phyloP scores from a whole-genome alignment of 2,113 vertebrate species.

The Tenebrosternarchus preto region DNA sequence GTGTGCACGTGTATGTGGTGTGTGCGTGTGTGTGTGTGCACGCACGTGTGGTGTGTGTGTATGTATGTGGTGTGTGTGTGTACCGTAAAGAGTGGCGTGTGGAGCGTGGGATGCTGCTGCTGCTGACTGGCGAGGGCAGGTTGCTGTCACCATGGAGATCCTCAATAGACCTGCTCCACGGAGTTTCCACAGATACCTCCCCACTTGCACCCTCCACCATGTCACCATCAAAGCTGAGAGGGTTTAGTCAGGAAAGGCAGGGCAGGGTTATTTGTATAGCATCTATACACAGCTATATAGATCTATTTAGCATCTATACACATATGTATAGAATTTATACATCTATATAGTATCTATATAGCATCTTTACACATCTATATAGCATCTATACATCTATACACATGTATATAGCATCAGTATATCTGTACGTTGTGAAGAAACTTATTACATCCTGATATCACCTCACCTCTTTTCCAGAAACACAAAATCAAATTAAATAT shows the following conservation, averaged over 20 bases:
- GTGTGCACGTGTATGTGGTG: background rate
- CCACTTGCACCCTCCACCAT: constrained; percentile 83
- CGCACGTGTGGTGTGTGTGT: constrained; percentile 51
- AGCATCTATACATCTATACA: too few species aligned
- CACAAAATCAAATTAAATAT: too few species aligned
- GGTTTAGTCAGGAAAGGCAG: background rate
- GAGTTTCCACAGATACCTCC: constrained; percentile 85
- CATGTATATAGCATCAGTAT: too few species aligned
- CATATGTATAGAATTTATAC: too few species aligned
- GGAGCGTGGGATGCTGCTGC: constrained; percentile 79
- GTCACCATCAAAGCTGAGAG: constrained; percentile 89
- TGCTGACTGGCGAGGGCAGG: constrained; percentile 85
- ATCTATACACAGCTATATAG: too few species aligned
- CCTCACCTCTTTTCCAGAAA: too few species aligned
- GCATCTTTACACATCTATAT: too few species aligned
- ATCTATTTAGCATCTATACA: too few species aligned
- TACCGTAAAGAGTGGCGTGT: constrained; percentile 84
- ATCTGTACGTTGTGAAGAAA: too few species aligned
- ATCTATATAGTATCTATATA: too few species aligned
- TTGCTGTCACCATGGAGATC: constrained; percentile 92
- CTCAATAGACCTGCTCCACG: constrained; percentile 96
- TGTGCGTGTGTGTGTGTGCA: constrained; percentile 27
- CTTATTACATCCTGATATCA: too few species aligned
- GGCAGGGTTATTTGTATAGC: too few species aligned
- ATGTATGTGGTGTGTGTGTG: background rate